Conservation (phyloP, 2,888 invertebrate genomes). For the Drosophila austrosaltans region DNA sequence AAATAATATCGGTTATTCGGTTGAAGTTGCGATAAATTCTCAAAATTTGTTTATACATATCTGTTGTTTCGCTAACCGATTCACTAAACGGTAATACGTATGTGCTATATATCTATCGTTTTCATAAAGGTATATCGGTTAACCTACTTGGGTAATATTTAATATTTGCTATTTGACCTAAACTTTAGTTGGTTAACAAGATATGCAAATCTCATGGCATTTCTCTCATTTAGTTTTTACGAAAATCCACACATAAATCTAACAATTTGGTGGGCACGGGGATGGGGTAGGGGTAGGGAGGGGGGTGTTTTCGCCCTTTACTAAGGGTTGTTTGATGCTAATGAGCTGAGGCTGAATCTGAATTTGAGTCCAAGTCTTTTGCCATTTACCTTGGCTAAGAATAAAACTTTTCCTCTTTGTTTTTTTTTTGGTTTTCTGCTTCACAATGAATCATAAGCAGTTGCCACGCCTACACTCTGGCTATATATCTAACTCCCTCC, state of each 20-base stretch:
- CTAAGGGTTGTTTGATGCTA: slow-evolving; percentile 23
- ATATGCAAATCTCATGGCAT: slow-evolving; percentile 62
- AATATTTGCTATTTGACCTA: background rate
- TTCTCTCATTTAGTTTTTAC: slow-evolving; percentile 63
- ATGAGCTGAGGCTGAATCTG: slow-evolving; percentile 12
- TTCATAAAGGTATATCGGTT: background rate
- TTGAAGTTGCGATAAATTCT: no score
- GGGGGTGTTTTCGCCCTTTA: background rate
- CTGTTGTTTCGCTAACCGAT: background rate
- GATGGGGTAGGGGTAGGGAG: background rate
- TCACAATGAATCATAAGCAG: slow-evolving; percentile 33
- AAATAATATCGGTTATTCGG: no score
- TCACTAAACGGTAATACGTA: background rate
- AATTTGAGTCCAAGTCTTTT: background rate
- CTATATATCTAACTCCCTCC: background rate
- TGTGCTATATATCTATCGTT: background rate
- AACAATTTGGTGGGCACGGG: slow-evolving; percentile 23
- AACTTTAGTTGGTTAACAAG: slow-evolving; percentile 19
- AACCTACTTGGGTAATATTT: background rate
- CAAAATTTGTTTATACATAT: no score
- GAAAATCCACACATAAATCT: slow-evolving; percentile 68
- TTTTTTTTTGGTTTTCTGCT: slow-evolving; percentile 5
- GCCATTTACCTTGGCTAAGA: slow-evolving; percentile 9
- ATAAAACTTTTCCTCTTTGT: slow-evolving; percentile 17
- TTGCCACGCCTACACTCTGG: background rate